Evolutionary conservation across 1,140 invertebrate genomes (phyloP).

Genomic region (Bombus haemorrhoidalis): DNA sequence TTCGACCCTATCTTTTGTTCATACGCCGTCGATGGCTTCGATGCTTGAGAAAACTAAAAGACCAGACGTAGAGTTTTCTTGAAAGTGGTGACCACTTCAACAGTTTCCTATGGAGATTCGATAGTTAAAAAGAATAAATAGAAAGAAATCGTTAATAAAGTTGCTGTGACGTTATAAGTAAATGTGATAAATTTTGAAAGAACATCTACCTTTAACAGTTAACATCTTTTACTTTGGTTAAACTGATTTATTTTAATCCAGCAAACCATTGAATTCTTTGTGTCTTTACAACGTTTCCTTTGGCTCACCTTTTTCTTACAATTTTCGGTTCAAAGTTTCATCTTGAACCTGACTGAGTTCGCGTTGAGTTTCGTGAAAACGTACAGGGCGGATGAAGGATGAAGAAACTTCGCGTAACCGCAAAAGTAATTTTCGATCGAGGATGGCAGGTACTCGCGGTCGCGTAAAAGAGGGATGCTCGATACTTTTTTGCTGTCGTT

Average conservation of each 20-base stretch:
- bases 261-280: background rate
- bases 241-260: background rate
- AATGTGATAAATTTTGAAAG: too few relatives aligned
- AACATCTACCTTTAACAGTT: too few relatives aligned
- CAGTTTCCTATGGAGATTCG: too few relatives aligned
- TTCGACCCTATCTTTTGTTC: too few relatives aligned
- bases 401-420: conserved; percentile 54
- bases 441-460: conserved; percentile 20
- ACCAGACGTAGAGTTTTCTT: too few relatives aligned
- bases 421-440: conserved; percentile 67
- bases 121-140: too few relatives aligned
- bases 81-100: too few relatives aligned
- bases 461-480: background rate
- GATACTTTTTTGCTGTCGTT: conserved; percentile 39
- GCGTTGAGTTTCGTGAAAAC: conserved; percentile 30
- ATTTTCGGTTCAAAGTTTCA: conserved; percentile 35
- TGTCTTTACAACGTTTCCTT: background rate
- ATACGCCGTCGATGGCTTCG: too few relatives aligned
- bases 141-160: too few relatives aligned
- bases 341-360: conserved; percentile 5
- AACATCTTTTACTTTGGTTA: background rate
- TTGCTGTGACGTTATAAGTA: too few relatives aligned
- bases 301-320: background rate
- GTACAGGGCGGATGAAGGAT: conserved; percentile 59
- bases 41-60: too few relatives aligned